These are phyloP conservation scores for Drosophila bunnanda DNA, from an alignment of 2,888 invertebrate genomes.

Conservation along the genomic window DNA sequence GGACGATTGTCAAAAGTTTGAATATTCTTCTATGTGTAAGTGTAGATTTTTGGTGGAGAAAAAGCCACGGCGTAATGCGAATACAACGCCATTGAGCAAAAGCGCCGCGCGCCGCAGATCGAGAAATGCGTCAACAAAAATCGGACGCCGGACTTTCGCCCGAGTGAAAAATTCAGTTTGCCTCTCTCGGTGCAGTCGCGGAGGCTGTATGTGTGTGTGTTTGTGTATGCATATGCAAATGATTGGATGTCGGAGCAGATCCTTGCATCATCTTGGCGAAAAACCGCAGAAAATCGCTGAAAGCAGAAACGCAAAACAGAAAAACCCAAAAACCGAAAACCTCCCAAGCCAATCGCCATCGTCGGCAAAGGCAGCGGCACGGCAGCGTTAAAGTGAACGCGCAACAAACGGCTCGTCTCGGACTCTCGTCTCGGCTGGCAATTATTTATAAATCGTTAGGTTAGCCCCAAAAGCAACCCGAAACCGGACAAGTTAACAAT, in stretches of 20 bases:
- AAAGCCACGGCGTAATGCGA: slow-evolving; percentile 33
- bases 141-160: slow-evolving; percentile 58
- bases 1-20: slow-evolving; percentile 79
- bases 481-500: slow-evolving; percentile 44
- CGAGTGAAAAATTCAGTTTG: slow-evolving; percentile 50
- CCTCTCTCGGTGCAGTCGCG: slow-evolving; percentile 41
- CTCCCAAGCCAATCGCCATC: slow-evolving; percentile 68
- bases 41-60: slow-evolving; percentile 62
- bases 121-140: slow-evolving; percentile 41
- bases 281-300: slow-evolving; percentile 60
- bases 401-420: slow-evolving; percentile 35
- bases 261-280: slow-evolving; percentile 71
- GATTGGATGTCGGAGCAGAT: slow-evolving; percentile 57
- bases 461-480: slow-evolving; percentile 15
- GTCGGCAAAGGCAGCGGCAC: slow-evolving; percentile 63
- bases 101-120: slow-evolving; percentile 23
- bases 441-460: slow-evolving; percentile 51
- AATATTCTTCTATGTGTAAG: slow-evolving; percentile 81
- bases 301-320: slow-evolving; percentile 53
- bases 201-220: slow-evolving; percentile 41
- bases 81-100: slow-evolving; percentile 13
- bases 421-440: slow-evolving; percentile 26
- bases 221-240: slow-evolving; percentile 70
- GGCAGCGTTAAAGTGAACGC: slow-evolving; percentile 34
- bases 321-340: slow-evolving; percentile 55